phyloP scores from a whole-genome alignment of 2,113 vertebrate species.

The Noctilio leporinus region DNA sequence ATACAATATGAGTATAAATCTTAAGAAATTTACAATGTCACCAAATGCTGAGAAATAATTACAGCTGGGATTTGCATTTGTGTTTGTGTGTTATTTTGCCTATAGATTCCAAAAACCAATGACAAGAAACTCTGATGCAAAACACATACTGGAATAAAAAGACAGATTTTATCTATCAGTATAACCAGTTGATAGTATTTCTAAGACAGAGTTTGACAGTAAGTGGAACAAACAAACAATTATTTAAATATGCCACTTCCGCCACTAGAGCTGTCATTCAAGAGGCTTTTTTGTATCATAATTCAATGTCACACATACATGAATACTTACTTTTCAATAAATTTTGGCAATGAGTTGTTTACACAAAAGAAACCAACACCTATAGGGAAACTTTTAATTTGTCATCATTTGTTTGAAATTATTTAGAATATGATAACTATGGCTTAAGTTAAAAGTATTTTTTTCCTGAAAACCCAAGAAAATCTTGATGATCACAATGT shows the following conservation, averaged over 20 bases:
- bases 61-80: conserved; percentile 60
- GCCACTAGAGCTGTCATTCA: conserved; percentile 39
- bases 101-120: conserved; percentile 61
- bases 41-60: conserved; percentile 50
- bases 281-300: conserved; percentile 34
- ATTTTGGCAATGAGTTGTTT: conserved; percentile 35
- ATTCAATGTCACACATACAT: conserved; percentile 42
- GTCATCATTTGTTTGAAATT: conserved; percentile 30
- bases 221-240: conserved; percentile 59
- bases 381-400: conserved; percentile 31
- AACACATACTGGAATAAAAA: conserved; percentile 56
- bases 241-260: conserved; percentile 54
- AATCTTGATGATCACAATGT: conserved; percentile 30
- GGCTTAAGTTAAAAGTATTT: conserved; percentile 5
- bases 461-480: conserved; percentile 6
- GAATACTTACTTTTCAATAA: conserved; percentile 40
- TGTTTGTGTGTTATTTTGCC: conserved; percentile 58
- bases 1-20: conserved; percentile 42
- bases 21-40: conserved; percentile 56
- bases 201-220: conserved; percentile 46
- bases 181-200: conserved; percentile 44
- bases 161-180: conserved; percentile 61
- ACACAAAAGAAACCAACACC: conserved; percentile 10
- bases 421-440: conserved; percentile 42
- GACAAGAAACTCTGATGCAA: conserved; percentile 50